Base-by-base conservation (phyloP, 1,140 invertebrate species). In the Bombus fervidus region DNA sequence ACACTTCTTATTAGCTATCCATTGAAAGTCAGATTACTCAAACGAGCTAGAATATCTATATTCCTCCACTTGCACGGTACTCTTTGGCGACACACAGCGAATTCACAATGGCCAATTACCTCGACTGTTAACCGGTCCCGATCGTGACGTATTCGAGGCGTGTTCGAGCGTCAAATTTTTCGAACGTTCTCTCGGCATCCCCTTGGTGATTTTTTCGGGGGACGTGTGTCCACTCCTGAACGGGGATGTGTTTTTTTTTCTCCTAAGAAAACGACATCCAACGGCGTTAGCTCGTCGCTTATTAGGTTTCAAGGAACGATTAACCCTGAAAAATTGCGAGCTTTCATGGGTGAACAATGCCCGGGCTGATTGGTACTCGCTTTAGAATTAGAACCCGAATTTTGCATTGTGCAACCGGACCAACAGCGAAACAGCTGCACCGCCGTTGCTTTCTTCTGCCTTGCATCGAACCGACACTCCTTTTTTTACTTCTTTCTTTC, bases 381-480 rank as follows among this genome's bases (percentile, higher is more conserved):
- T 91, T 93, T 91, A 92, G 90, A 93, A 93, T 92, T 93, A 91
- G 88, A 87, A 85, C 86, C 83, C 85, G 87, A 92, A 92, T 89
- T 87, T 87, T 87, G 87, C 89, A 89, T 91, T 92, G 86, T 91
- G 82, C 89, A 87, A 69, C 74, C 76, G 64, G 81, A 85, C 90
- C 88, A 86, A 85, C 81, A 25, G 39, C 88, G 86, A 86, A 91
- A 89, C 90, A 91, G 91, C 91, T 91, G 90, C 90, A 85, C 80
- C 87, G 18, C 57, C 80, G 62, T 47, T 74, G 71, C 78, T 89
- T 74, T 89, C 79, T 75, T 83, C 39, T 80, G 47, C 69, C 72
- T 74, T 90, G 87, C 72, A 72, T 64, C 86, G 69, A 47, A 34
- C 59, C 59, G 66, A 41, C 3, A 43, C 39, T 31, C 39, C 28